Evolutionary conservation across 2,113 vertebrate genomes (phyloP).

Genomic region (Porphyrio hochstetteri): DNA sequence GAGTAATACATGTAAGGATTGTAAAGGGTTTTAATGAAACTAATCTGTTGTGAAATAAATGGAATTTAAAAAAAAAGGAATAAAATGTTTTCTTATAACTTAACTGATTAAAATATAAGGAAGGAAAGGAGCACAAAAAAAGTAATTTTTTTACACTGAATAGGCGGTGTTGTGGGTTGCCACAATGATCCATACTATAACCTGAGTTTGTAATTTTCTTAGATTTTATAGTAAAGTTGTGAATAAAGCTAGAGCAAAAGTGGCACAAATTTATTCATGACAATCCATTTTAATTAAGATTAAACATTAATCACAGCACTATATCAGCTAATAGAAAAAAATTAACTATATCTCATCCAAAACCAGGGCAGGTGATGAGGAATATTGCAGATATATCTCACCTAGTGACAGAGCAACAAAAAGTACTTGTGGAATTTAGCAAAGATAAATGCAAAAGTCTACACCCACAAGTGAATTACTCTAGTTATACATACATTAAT

Average conservation of each 20-base stretch:
- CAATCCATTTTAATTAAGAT: background rate
- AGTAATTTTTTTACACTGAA: background rate
- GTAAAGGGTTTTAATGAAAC: background rate
- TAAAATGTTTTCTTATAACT: background rate
- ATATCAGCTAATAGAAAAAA: too few relatives aligned
- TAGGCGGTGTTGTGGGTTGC: background rate
- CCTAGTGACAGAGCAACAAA: background rate
- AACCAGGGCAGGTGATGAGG: background rate
- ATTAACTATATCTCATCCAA: too few relatives aligned
- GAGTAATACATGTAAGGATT: background rate
- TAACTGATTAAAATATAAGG: background rate
- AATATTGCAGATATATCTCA: background rate
- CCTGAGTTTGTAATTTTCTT: background rate
- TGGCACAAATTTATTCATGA: background rate
- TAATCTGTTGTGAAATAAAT: background rate
- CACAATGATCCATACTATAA: background rate
- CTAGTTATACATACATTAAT: background rate
- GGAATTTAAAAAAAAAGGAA: background rate
- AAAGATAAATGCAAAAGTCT: background rate
- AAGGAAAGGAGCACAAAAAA: background rate
- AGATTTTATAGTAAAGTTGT: background rate
- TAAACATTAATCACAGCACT: too few relatives aligned
- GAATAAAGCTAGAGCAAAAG: background rate
- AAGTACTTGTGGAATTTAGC: background rate
- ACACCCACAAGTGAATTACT: background rate